phyloP scores from a whole-genome alignment of 2,113 vertebrate genomes.

The Oplegnathus fasciatus region DNA sequence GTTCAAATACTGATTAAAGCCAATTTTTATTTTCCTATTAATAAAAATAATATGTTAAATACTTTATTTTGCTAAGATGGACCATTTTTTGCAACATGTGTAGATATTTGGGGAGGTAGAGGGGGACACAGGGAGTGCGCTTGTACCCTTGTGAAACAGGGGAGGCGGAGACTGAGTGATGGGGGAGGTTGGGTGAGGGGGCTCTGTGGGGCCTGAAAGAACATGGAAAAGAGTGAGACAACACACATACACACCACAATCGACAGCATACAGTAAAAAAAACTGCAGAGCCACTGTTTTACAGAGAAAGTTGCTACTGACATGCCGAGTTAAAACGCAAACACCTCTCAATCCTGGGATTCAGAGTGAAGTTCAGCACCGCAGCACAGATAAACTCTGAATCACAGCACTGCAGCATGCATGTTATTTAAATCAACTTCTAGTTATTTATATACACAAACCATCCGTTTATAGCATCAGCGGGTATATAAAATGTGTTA shows the following conservation, averaged over 20 bases:
- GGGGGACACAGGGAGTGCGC: conserved; percentile 71
- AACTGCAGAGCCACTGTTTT: not conserved
- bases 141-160: conserved; percentile 89
- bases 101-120: not conserved
- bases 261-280: conserved; percentile 10
- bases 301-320: not conserved
- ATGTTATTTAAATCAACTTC: not conserved
- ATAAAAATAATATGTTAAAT: not conserved
- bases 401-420: conserved; percentile 38
- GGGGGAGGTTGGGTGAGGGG: conserved; percentile 87
- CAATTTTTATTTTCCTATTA: not conserved
- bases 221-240: conserved; percentile 83
- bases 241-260: conserved; percentile 61
- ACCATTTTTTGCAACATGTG: conserved; percentile 29
- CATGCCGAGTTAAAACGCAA: conserved; percentile 21
- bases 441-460: not conserved
- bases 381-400: conserved; percentile 7
- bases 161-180: conserved; percentile 84
- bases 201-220: conserved; percentile 86
- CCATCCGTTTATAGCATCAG: conserved; percentile 2
- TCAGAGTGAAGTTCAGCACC: not conserved
- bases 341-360: not conserved
- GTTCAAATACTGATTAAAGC: not conserved
- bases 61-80: conserved; percentile 14
- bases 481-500: conserved; percentile 30